These are phyloP conservation scores for Choristoneura rosaceana DNA, from an alignment of 2,888 invertebrate species.

Conservation along the genomic window DNA sequence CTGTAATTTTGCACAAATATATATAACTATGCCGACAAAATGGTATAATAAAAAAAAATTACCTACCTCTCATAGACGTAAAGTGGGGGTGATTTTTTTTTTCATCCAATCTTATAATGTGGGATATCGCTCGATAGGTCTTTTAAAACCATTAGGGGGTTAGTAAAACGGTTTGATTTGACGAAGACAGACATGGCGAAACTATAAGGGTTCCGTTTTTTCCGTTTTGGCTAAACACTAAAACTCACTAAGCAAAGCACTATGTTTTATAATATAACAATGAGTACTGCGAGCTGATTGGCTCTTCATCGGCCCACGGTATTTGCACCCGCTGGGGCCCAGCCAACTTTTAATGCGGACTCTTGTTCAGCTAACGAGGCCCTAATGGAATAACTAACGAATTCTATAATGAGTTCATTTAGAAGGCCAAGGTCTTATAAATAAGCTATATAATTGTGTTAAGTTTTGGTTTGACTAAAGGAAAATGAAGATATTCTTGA, in stretches of 20 bases:
- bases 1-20: too few relatives aligned
- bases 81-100: too few relatives aligned
- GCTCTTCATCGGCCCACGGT: conserved; percentile 14
- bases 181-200: too few relatives aligned
- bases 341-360: conserved; percentile 30
- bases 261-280: background rate
- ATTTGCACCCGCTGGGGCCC: conserved; percentile 25
- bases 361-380: conserved; percentile 33
- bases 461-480: background rate
- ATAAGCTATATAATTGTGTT: background rate
- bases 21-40: too few relatives aligned
- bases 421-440: background rate
- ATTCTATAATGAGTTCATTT: conserved; percentile 31
- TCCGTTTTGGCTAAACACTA: too few relatives aligned
- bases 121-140: too few relatives aligned
- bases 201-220: too few relatives aligned
- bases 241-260: background rate
- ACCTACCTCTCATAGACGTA: too few relatives aligned
- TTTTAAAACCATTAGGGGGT: too few relatives aligned
- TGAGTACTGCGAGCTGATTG: conserved; percentile 11
- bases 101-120: too few relatives aligned
- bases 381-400: conserved; percentile 33
- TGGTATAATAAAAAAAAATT: too few relatives aligned
- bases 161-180: too few relatives aligned
- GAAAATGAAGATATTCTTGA: background rate